Conservation (phyloP, 1,140 invertebrate species). For the Leptinotarsa undecemlineata region DNA sequence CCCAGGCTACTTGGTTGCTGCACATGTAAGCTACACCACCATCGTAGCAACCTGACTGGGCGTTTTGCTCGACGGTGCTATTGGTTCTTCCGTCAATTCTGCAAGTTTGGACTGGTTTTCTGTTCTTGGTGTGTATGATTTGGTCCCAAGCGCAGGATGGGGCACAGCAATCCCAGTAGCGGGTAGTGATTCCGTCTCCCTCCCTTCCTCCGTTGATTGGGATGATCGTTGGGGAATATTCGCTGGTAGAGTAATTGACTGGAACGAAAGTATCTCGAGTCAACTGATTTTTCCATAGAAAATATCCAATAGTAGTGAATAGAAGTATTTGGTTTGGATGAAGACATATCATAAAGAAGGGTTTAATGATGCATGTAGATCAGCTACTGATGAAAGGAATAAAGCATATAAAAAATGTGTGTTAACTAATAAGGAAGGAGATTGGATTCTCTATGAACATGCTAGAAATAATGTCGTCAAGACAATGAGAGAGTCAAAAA, state of each 20-base stretch:
- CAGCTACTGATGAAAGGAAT: too few species aligned
- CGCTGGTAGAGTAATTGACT: background rate
- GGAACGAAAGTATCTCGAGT: background rate
- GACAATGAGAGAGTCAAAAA: too few species aligned
- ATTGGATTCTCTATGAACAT: too few species aligned
- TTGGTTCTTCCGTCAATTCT: conserved; percentile 27
- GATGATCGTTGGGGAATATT: conserved; percentile 26
- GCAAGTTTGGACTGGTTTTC: conserved; percentile 25
- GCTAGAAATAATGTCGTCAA: too few species aligned
- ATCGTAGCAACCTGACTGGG: conserved; percentile 26
- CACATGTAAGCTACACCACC: conserved; percentile 32
- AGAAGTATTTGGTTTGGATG: too few species aligned
- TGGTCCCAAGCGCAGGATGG: conserved; percentile 19
- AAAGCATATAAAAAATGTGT: too few species aligned
- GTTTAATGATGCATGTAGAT: too few species aligned
- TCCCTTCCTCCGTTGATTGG: conserved; percentile 1
- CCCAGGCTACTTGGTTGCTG: conserved; percentile 20
- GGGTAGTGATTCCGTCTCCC: conserved; percentile 26
- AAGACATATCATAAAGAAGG: too few species aligned
- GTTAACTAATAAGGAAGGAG: too few species aligned
- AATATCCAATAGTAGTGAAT: too few species aligned
- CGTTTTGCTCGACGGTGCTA: conserved; percentile 21
- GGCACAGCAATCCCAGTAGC: conserved; percentile 29
- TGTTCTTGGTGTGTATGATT: background rate
- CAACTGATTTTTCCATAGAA: too few species aligned